Percentiles rank a stretch among this genome's conserved stretches.
Conservation (phyloP, 2,888 invertebrate genomes). For the Luffia ferchaultella region DNA sequence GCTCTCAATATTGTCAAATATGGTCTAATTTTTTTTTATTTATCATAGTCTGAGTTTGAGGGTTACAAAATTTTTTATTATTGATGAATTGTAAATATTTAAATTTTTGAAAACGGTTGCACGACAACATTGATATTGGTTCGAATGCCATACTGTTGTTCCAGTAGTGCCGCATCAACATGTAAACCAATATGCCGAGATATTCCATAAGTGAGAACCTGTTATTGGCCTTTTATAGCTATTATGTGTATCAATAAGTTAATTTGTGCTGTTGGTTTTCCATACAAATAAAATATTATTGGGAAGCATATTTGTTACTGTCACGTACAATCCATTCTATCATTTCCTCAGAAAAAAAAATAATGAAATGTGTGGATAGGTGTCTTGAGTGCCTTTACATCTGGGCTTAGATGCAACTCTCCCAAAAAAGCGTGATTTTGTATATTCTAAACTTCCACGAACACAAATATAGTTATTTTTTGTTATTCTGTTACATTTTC, state of each 20-base stretch:
- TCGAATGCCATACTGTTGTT: slow-evolving; percentile 11
- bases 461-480: slow-evolving; percentile 8
- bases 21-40: slow-evolving; percentile 23
- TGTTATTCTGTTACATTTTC: background rate
- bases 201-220: too few species aligned
- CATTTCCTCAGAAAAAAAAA: slow-evolving; percentile 14
- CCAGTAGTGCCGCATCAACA: slow-evolving; percentile 18
- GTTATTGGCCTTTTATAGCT: too few species aligned
- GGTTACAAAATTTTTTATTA: slow-evolving; percentile 8
- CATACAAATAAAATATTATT: slow-evolving; percentile 9
- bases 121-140: slow-evolving; percentile 9
- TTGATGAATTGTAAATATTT: slow-evolving; percentile 15
- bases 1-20: slow-evolving; percentile 13
- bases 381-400: slow-evolving; percentile 12
- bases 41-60: slow-evolving; percentile 17
- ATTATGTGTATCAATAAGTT: too few species aligned
- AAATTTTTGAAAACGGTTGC: slow-evolving; percentile 18
- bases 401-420: slow-evolving; percentile 10
- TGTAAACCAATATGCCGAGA: slow-evolving; percentile 15
- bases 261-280: too few species aligned
- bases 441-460: background rate
- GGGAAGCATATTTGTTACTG: slow-evolving; percentile 15
- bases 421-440: slow-evolving; percentile 12
- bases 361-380: slow-evolving; percentile 16
- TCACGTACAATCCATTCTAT: slow-evolving; percentile 13